These are phyloP conservation scores for Lepidurus couesii DNA, from an alignment of 1,140 invertebrate genomes.

Conservation along the genomic window DNA sequence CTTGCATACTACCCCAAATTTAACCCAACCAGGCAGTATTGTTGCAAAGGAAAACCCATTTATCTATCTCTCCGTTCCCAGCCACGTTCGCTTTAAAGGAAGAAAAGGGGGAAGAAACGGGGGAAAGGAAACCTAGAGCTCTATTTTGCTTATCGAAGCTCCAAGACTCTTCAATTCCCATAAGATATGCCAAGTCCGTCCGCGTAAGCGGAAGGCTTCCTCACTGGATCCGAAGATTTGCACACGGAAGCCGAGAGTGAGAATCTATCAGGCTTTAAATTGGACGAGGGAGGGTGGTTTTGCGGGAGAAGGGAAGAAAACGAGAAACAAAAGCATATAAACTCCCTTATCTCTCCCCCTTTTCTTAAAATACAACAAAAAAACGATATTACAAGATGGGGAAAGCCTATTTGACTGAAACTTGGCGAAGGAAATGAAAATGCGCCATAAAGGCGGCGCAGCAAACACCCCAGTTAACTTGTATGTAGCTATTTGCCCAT, in stretches of 20 bases:
- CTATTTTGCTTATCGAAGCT: not conserved
- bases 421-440: not conserved
- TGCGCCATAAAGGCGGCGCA: not conserved
- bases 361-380: not conserved
- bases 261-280: slow-evolving; percentile 7
- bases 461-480: not conserved
- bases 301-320: not conserved
- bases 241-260: slow-evolving; percentile 1
- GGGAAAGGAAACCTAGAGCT: not conserved
- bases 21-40: not conserved
- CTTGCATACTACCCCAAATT: not conserved
- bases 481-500: too few species aligned
- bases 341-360: not conserved
- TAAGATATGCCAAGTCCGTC: slow-evolving; percentile 19
- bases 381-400: not conserved
- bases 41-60: not conserved
- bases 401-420: not conserved
- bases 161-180: slow-evolving; percentile 6
- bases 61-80: not conserved
- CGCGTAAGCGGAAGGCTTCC: not conserved
- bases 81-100: not conserved
- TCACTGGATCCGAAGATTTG: not conserved
- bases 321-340: not conserved
- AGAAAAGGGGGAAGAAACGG: not conserved
- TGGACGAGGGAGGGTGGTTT: not conserved